These are phyloP conservation scores for Rhinophrynus dorsalis DNA, from an alignment of 2,797 vertebrate species.

Conservation along the genomic window DNA sequence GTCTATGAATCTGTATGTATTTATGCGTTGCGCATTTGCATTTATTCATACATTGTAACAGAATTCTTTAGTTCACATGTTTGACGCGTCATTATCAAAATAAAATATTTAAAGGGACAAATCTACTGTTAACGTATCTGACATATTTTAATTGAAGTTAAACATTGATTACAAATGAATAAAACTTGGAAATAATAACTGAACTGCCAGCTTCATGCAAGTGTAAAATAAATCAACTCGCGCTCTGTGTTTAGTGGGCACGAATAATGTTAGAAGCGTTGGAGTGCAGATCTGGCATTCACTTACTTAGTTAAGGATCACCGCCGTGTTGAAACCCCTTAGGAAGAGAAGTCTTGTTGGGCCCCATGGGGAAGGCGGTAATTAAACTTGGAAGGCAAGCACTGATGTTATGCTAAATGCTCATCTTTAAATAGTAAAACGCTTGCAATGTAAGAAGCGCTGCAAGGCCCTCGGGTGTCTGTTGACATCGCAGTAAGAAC, in stretches of 20 bases:
- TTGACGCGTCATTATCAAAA: too few species aligned
- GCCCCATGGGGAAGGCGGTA: slow-evolving; percentile 78
- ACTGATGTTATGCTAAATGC: slow-evolving; percentile 79
- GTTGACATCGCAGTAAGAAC: slow-evolving; percentile 83
- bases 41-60: too few species aligned
- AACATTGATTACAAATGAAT: background rate
- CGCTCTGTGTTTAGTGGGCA: background rate
- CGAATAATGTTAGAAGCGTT: background rate
- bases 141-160: background rate
- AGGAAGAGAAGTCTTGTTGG: slow-evolving; percentile 69
- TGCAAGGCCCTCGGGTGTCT: slow-evolving; percentile 83
- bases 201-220: background rate
- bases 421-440: slow-evolving; percentile 84
- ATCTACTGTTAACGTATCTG: background rate
- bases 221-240: background rate
- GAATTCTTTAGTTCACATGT: too few species aligned
- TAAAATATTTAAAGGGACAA: too few species aligned
- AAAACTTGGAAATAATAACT: background rate
- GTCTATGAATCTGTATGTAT: too few species aligned
- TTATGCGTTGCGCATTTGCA: too few species aligned
- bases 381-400: slow-evolving; percentile 81
- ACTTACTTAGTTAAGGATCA: slow-evolving; percentile 77
- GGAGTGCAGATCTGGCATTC: slow-evolving; percentile 64
- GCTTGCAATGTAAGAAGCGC: slow-evolving; percentile 68
- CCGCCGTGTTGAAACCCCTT: slow-evolving; percentile 66